Conservation (phyloP, 2,888 invertebrate genomes). For the Eledona agricola region DNA sequence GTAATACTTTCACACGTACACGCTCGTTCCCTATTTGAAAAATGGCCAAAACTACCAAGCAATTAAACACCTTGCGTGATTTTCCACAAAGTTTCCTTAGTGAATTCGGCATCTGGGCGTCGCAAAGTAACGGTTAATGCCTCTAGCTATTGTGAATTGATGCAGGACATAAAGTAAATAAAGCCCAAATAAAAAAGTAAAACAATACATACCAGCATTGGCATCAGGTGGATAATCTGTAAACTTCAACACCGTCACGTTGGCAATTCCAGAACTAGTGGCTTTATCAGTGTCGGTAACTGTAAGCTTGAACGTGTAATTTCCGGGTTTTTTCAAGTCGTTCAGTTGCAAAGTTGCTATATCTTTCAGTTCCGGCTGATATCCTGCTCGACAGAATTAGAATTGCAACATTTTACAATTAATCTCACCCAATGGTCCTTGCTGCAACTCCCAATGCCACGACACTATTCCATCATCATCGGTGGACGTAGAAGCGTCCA, state of each 20-base stretch:
- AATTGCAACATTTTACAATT: constrained; percentile 48
- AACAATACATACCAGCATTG: constrained; percentile 73
- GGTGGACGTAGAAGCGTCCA: constrained; percentile 75
- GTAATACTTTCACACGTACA: no score
- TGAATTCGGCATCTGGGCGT: no score
- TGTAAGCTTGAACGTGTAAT: constrained; percentile 89
- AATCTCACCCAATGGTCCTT: constrained; percentile 74
- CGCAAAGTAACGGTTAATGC: no score
- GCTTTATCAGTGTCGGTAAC: constrained; percentile 91
- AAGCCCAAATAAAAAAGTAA: constrained; percentile 1
- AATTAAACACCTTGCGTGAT: no score
- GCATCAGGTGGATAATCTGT: constrained; percentile 96
- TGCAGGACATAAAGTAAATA: constrained; percentile 7
- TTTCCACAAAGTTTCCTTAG: no score
- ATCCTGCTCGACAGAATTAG: constrained; percentile 66
- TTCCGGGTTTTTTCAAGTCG: constrained; percentile 85
- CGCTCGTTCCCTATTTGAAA: no score
- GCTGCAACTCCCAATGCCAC: constrained; percentile 93
- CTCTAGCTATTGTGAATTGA: no score
- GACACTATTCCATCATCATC: constrained; percentile 86
- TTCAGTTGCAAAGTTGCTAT: constrained; percentile 84
- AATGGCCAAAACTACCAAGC: no score
- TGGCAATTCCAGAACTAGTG: constrained; percentile 85
- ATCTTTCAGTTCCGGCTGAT: constrained; percentile 81
- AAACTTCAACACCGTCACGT: constrained; percentile 88